Percentiles rank a stretch among this genome's conserved stretches.
phyloP scores from a whole-genome alignment of 2,888 invertebrate species.

The Phragmatobia fuliginosa region DNA sequence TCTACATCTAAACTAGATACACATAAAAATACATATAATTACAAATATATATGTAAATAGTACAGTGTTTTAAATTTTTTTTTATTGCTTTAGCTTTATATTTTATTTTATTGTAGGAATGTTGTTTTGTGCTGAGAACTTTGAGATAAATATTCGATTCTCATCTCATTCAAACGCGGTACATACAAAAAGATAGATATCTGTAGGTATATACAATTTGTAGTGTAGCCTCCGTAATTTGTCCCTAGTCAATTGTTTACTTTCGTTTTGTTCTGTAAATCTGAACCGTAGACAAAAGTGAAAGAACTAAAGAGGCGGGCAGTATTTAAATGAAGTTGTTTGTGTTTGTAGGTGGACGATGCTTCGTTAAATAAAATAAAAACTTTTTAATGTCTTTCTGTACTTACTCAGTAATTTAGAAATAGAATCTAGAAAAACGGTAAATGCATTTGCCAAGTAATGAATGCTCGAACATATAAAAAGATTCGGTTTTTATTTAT shows the following conservation, averaged over 20 bases:
- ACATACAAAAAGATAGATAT: slow-evolving; percentile 14
- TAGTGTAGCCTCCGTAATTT: neutral
- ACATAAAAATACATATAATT: no score
- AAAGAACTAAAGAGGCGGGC: neutral
- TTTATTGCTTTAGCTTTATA: no score
- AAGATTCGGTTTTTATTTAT: no score
- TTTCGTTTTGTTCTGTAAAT: neutral
- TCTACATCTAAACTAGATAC: no score
- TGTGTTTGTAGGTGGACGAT: neutral
- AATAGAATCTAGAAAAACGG: no score
- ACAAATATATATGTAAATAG: no score
- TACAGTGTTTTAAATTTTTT: no score
- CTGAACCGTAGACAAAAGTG: neutral
- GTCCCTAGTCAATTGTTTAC: neutral
- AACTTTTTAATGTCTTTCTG: neutral
- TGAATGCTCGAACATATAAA: no score
- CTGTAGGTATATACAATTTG: neutral
- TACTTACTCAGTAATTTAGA: no score
- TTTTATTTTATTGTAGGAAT: neutral
- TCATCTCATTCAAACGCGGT: neutral
- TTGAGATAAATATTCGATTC: neutral
- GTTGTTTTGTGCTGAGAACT: no score
- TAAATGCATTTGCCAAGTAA: no score
- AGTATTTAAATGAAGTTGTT: neutral
- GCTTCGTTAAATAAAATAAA: neutral